phyloP scores from a whole-genome alignment of 2,888 invertebrate species.

The Scrobipalpa atriplicella region DNA sequence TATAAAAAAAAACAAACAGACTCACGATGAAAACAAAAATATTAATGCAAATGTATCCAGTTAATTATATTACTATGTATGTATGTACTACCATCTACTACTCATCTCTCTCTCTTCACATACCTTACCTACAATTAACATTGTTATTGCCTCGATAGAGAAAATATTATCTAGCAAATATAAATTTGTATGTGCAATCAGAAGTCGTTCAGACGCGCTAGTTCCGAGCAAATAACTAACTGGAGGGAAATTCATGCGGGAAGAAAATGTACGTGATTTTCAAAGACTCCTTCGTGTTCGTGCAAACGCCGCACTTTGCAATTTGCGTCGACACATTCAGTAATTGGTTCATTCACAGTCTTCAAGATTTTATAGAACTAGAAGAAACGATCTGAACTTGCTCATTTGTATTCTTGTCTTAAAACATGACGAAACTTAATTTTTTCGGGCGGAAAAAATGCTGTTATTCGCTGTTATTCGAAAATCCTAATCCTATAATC shows the following conservation, averaged over 20 bases:
- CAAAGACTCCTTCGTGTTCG: background rate
- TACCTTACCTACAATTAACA: too few relatives aligned
- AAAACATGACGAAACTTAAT: too few relatives aligned
- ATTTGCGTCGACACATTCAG: background rate
- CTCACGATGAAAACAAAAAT: too few relatives aligned
- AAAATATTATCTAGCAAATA: conserved; percentile 5
- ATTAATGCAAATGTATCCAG: too few relatives aligned
- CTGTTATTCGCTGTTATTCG: too few relatives aligned
- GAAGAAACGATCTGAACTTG: background rate
- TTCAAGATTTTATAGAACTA: background rate
- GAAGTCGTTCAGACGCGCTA: background rate
- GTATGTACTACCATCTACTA: too few relatives aligned
- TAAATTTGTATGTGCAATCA: background rate
- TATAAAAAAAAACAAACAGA: too few relatives aligned
- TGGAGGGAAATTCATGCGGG: background rate
- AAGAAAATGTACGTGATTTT: background rate
- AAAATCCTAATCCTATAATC: too few relatives aligned
- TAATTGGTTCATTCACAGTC: background rate
- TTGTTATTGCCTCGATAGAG: background rate
- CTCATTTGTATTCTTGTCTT: background rate
- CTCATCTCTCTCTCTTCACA: too few relatives aligned
- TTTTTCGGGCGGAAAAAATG: too few relatives aligned
- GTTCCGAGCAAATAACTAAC: background rate
- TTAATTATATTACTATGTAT: too few relatives aligned
- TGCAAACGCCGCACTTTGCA: background rate